Conservation (phyloP, 2,113 vertebrate species). For the Microtus richardsoni region DNA sequence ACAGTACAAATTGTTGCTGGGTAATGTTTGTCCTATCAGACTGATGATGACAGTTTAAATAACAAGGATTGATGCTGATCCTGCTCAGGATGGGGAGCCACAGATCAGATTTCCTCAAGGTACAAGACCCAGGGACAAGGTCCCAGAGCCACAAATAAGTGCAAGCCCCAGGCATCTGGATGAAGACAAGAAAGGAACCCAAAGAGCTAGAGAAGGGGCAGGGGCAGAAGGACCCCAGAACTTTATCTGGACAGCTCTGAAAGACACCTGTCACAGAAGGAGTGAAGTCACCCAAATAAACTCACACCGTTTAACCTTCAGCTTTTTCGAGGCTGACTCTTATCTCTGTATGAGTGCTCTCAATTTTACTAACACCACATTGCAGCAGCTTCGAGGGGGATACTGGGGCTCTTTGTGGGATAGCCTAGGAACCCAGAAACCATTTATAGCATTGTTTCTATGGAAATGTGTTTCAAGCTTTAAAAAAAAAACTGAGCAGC, state of each 20-base stretch:
- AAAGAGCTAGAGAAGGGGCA: not conserved
- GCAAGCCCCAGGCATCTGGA: not conserved
- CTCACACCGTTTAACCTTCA: constrained; percentile 49
- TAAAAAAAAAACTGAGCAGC: constrained; percentile 73
- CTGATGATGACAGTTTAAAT: constrained; percentile 38
- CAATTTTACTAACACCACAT: constrained; percentile 72
- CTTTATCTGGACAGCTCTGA: constrained; percentile 22
- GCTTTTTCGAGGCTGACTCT: constrained; percentile 22
- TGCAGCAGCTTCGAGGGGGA: constrained; percentile 63
- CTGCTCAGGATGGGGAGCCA: not conserved
- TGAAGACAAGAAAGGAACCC: constrained; percentile 10
- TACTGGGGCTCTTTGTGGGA: constrained; percentile 68
- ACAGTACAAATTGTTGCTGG: not conserved
- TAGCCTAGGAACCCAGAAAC: constrained; percentile 71
- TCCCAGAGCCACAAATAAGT: not conserved
- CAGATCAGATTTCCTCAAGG: constrained; percentile 38
- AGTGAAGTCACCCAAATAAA: constrained; percentile 59
- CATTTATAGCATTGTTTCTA: constrained; percentile 81
- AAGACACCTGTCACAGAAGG: constrained; percentile 40
- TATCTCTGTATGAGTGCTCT: constrained; percentile 32
- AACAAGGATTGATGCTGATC: not conserved
- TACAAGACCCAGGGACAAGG: not conserved
- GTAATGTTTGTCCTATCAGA: constrained; percentile 31
- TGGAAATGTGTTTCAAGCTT: constrained; percentile 79
- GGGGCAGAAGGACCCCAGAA: not conserved